A percentile compares a stretch with the other conserved stretches of the same genome.
These are phyloP conservation scores for Neomorphus geoffroyi DNA, from an alignment of 2,797 vertebrate species.

Conservation along the genomic window DNA sequence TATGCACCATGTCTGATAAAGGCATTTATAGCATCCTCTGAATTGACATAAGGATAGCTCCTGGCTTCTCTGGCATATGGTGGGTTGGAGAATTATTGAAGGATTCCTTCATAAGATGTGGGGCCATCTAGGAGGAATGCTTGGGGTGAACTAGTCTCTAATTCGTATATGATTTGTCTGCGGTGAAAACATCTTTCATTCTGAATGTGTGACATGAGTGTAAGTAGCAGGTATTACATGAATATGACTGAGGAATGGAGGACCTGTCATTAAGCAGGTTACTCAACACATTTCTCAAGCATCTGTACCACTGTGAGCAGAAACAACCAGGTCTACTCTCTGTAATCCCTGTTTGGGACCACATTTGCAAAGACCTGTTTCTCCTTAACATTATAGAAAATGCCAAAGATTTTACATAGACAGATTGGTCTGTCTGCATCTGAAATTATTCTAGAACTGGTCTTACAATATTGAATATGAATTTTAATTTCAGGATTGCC, in stretches of 20 bases:
- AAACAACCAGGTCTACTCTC: not conserved
- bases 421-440: not conserved
- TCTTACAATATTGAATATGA: not conserved
- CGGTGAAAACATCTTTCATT: not conserved
- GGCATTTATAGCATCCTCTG: not conserved
- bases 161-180: not conserved
- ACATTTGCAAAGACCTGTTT: not conserved
- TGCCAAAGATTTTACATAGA: not conserved
- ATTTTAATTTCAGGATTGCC: not conserved
- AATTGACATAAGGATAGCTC: not conserved
- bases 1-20: not conserved
- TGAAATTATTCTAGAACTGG: not conserved
- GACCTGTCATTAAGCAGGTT: not conserved
- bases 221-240: not conserved
- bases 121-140: not conserved
- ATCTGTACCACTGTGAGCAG: not conserved
- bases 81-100: not conserved
- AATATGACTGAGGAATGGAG: not conserved
- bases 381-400: not conserved
- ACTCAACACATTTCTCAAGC: not conserved
- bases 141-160: not conserved
- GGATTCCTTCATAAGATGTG: not conserved
- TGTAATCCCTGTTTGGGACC: not conserved
- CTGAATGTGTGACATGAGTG: not conserved
- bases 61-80: not conserved